A percentile compares a stretch with the other conserved stretches of the same genome.
Conservation (phyloP, 2,888 invertebrate species). For the Dryocosmus kuriphilus region DNA sequence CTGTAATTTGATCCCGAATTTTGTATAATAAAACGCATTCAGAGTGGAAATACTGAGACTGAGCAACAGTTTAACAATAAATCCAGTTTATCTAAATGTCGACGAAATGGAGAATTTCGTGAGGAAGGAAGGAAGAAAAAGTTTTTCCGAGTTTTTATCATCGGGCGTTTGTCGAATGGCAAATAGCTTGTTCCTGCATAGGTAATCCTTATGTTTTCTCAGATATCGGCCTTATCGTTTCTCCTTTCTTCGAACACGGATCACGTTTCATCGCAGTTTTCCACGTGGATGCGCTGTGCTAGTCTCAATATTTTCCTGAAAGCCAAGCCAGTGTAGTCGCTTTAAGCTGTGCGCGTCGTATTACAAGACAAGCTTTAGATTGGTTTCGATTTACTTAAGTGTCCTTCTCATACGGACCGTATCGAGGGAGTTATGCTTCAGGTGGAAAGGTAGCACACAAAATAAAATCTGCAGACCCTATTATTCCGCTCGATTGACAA, state of each 20-base stretch:
- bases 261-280: conserved; percentile 57
- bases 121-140: background rate
- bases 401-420: conserved; percentile 52
- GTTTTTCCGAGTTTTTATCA: conserved; percentile 16
- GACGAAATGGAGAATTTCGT: conserved; percentile 20
- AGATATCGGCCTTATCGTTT: conserved; percentile 40
- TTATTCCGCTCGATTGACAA: background rate
- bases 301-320: conserved; percentile 60
- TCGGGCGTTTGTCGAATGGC: conserved; percentile 25
- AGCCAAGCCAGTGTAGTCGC: conserved; percentile 52
- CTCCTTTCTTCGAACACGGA: conserved; percentile 48
- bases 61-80: conserved; percentile 31
- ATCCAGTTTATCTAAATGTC: conserved; percentile 29
- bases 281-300: conserved; percentile 57
- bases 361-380: conserved; percentile 60
- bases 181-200: conserved; percentile 38
- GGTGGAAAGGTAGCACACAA: conserved; percentile 13
- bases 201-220: conserved; percentile 39
- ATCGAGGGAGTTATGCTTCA: conserved; percentile 42
- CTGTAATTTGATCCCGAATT: background rate
- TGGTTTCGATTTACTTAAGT: conserved; percentile 64
- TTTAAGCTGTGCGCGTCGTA: conserved; percentile 58
- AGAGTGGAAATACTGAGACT: background rate
- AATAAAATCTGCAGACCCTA: conserved; percentile 13
- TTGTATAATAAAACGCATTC: no score